Evolutionary conservation across 1,140 invertebrate species (phyloP), one percentile per base, ranked within the genome.

Genomic region (Meloidogyne floridensis): DNA sequence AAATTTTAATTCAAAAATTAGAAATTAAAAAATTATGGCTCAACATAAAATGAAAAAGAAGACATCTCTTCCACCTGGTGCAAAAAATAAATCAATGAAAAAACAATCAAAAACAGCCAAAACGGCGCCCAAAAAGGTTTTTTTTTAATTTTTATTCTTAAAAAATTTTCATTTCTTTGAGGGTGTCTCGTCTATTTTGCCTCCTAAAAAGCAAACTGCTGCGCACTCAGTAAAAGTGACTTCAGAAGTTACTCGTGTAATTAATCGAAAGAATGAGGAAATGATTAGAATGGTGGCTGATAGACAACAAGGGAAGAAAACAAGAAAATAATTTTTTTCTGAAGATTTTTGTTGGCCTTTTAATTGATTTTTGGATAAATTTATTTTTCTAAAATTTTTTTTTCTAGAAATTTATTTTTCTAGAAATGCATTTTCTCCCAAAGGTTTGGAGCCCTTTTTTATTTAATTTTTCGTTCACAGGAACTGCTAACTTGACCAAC

Each of bases 251-350:
- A 82, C 81, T 15, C 77, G 82, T 20, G 72, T 86, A 42, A 86
- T 86, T 70, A 86, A 86, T 74, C 82, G 87, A 13, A 86, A 86
- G 54, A 86, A 86, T 51, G 85, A 86, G 71, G 85, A 86, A 54
- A 84, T 86, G 82, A 82, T 86, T 43, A 79, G 81, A 51, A 81
- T 70, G 9, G 18, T 83, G 9, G 85, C 82, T 10, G 85, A 86
- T 65, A 79, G 73, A 9, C 86, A 87, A 11, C 82, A 84, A 6
- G 85, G 85, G 75, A 84, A 82, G 70, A 81, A 54, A 53, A 11
- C 32, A 7, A 81, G 43, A 51, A 73, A 71, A 65, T 18, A 53
- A 80, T 11, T 72, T 72, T 32, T 72, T 72, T 72, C 11, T 71
- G 8, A 42, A 6, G 5, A 5, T 74, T 74, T 51, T 74, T 32